Percentiles rank a stretch among this genome's conserved stretches.
Conservation (phyloP, 2,888 invertebrate genomes). For the Parochlus steinenii region DNA sequence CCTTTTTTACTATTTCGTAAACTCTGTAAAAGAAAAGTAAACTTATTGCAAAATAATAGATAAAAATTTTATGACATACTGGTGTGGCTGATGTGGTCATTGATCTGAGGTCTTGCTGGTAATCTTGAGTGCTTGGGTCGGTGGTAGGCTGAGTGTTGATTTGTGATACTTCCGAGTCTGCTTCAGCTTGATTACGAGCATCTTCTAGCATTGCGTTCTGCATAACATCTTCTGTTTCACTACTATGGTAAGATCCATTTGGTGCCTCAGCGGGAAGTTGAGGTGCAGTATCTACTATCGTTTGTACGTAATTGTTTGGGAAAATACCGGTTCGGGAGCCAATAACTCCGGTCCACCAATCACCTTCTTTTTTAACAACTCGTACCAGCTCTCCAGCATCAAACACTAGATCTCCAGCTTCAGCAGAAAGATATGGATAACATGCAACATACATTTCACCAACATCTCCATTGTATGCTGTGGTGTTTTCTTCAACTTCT, state of each 20-base stretch:
- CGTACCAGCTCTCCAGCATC: constrained; percentile 72
- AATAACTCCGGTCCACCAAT: constrained; percentile 96
- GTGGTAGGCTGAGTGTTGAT: constrained; percentile 28
- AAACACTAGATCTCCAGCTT: constrained; percentile 82
- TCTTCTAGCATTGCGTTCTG: constrained; percentile 12
- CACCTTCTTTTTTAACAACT: constrained; percentile 80
- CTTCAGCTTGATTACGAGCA: constrained; percentile 23
- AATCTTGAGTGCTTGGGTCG: constrained; percentile 6
- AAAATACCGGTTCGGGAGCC: constrained; percentile 78
- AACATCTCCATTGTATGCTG: constrained; percentile 17
- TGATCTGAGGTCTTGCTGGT: constrained; percentile 4
- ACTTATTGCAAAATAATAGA: constrained; percentile 11
- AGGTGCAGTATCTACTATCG: constrained; percentile 22
- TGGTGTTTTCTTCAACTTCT: constrained; percentile 45
- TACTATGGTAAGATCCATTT: constrained; percentile 5
- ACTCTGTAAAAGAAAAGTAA: constrained; percentile 28
- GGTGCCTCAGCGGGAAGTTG: constrained; percentile 8
- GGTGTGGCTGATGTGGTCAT: constrained; percentile 8
- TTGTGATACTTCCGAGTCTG: constrained; percentile 31
- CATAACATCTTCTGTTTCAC: neutral
- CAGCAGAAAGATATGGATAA: constrained; percentile 77
- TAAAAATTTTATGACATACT: constrained; percentile 16
- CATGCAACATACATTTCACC: constrained; percentile 17
- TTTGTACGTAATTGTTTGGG: constrained; percentile 91
- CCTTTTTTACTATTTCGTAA: constrained; percentile 57